Evolutionary conservation across 2,888 invertebrate species (phyloP).

Genomic region (Amphipoea oculea): DNA sequence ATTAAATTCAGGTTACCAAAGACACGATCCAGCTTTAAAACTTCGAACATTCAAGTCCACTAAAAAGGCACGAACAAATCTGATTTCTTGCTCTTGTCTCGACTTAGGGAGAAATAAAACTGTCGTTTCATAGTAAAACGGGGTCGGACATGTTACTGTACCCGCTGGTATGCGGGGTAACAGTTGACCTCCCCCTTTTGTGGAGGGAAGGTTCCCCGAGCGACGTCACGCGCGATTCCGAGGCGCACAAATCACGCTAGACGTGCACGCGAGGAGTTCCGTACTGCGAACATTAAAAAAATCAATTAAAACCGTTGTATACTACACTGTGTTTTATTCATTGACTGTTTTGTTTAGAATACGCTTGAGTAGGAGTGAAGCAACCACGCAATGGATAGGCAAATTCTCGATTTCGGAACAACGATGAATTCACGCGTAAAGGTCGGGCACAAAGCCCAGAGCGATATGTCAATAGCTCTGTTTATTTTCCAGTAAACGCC

Average conservation of each 20-base stretch:
- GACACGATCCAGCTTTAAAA: conserved; percentile 7
- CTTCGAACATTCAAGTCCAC: conserved; percentile 45
- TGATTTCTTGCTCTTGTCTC: conserved; percentile 78
- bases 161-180: conserved; percentile 85
- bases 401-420: neutral
- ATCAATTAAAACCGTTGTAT: conserved; percentile 65
- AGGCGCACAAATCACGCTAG: conserved; percentile 88
- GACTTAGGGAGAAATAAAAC: conserved; percentile 84
- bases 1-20: neutral
- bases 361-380: accelerated
- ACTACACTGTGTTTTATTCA: conserved; percentile 54
- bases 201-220: conserved; percentile 80
- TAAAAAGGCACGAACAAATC: conserved; percentile 72
- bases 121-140: conserved; percentile 86
- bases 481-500: conserved; percentile 86
- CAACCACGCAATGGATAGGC: conserved; percentile 65
- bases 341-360: conserved; percentile 39
- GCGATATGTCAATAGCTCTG: conserved; percentile 87
- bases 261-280: conserved; percentile 81
- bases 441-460: conserved; percentile 66
- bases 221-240: conserved; percentile 87
- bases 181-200: conserved; percentile 77
- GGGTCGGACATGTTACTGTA: conserved; percentile 87
- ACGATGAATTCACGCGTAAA: conserved; percentile 42
- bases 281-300: conserved; percentile 71